Percentiles rank a stretch among this genome's conserved stretches.
These are phyloP conservation scores for Oscheius onirici DNA, from an alignment of 2,888 invertebrate genomes.

Conservation along the genomic window DNA sequence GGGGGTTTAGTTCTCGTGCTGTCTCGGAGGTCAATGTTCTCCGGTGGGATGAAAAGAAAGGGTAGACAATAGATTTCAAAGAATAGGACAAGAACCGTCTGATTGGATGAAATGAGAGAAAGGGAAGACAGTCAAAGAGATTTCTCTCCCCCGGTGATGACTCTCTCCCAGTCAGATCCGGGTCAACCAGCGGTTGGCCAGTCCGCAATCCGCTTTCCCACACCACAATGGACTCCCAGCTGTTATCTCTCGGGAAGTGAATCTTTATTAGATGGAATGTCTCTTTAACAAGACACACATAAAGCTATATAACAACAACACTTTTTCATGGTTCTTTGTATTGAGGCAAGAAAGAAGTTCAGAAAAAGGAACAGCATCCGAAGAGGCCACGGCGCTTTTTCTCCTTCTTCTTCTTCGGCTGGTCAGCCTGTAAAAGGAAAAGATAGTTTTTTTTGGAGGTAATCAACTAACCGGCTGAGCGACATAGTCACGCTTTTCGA, in stretches of 20 bases:
- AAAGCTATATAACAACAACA: no score
- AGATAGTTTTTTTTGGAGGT: not conserved
- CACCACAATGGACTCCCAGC: no score
- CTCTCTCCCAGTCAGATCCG: no score
- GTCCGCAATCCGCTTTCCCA: no score
- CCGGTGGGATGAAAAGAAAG: no score
- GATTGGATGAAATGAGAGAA: not conserved
- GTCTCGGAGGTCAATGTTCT: no score
- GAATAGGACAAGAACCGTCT: not conserved
- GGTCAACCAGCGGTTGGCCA: no score
- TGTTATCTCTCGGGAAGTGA: no score
- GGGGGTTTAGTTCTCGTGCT: constrained; percentile 1
- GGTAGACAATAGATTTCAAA: no score
- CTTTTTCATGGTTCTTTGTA: not conserved
- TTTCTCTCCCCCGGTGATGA: no score
- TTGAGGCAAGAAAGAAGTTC: not conserved
- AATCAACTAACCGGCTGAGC: not conserved
- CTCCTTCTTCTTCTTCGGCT: constrained; percentile 6
- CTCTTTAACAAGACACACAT: no score
- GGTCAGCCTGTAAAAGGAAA: not conserved
- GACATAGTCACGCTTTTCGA: constrained; percentile 2
- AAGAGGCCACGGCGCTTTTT: not conserved
- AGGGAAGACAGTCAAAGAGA: not conserved
- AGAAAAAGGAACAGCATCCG: constrained; percentile 1
- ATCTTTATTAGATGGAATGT: no score